Evolutionary conservation across 1,140 invertebrate species (phyloP), one percentile per base, ranked within the genome.

Genomic region (Pectinophora gossypiella): DNA sequence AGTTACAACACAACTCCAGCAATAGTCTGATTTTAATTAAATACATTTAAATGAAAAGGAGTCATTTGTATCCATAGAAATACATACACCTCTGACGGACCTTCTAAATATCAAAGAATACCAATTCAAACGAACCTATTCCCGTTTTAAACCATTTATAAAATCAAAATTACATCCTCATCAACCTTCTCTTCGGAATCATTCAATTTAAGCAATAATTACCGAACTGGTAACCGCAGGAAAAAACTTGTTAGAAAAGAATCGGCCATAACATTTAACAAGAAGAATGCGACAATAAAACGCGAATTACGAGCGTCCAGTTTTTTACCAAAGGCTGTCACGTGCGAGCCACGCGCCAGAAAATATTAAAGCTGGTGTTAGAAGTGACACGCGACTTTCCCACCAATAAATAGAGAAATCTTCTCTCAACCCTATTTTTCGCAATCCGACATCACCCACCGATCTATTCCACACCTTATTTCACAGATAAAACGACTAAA

Each of bases 281-380:
- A 73, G 68, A 66, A 69, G 74, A 81, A 78, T 80, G 71, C 59
- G 59, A 67, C 80, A 85, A 85, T 86, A 85, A 83, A 85, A 86
- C 61, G 73, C 68, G 81, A 76, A 85, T 86, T 82, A 80, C 72
- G 59, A 32, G 54, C 66, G 68, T 76, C 56, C 72, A 83, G 75
- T 85, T 87, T 87, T 87, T 87, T 87, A 81, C 76, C 84, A 85
- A 87, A 85, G 84, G 45, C 45, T 0, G 12, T 21, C 81, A 66
- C 81, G 84, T 82, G 84, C 19, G 61, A 0, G 57, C 0, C 84
- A 76, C 84, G 81, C 66, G 84, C 48, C 66, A 47, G 52, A 72
- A 82, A 85, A 85, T 87, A 87, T 87, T 87, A 87, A 85, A 87
- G 84, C 80, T 85, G 75, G 84, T 87, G 84, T 87, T 80, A 85